Evolutionary conservation across 2,888 invertebrate species (phyloP).

Genomic region (Dasypogon diadema): DNA sequence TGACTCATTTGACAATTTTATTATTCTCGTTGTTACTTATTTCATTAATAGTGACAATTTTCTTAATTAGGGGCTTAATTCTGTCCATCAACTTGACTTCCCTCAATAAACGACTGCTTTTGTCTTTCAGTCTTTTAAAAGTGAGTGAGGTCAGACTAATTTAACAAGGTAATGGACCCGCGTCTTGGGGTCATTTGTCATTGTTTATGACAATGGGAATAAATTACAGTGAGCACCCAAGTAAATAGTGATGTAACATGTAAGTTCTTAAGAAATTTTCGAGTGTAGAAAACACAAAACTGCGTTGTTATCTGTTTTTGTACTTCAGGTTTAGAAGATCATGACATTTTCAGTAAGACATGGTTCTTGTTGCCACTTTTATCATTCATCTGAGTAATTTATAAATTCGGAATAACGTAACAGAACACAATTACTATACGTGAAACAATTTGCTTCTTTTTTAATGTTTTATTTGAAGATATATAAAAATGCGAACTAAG

Average conservation of each 20-base stretch:
- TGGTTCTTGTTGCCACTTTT: too few species aligned
- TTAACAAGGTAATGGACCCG: conserved; percentile 43
- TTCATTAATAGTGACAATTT: conserved; percentile 39
- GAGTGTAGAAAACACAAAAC: too few species aligned
- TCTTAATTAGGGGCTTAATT: conserved; percentile 34
- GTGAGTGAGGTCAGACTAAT: conserved; percentile 39
- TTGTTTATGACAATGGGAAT: conserved; percentile 37
- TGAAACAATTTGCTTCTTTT: too few species aligned
- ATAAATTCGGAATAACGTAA: too few species aligned
- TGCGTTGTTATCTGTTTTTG: too few species aligned
- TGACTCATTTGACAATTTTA: conserved; percentile 3
- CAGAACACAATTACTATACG: too few species aligned
- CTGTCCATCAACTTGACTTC: conserved; percentile 11
- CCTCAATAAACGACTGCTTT: background rate
- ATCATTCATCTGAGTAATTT: too few species aligned
- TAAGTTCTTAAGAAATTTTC: too few species aligned
- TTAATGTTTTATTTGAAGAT: too few species aligned
- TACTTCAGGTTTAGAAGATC: too few species aligned
- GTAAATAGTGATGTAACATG: background rate
- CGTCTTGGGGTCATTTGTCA: conserved; percentile 42
- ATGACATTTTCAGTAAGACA: too few species aligned
- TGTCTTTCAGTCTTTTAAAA: background rate
- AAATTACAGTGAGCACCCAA: conserved; percentile 12
- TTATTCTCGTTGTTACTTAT: background rate
- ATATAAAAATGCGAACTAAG: too few species aligned